These are phyloP conservation scores for Cygnus buccinator DNA, from an alignment of 2,113 vertebrate species.

Conservation along the genomic window DNA sequence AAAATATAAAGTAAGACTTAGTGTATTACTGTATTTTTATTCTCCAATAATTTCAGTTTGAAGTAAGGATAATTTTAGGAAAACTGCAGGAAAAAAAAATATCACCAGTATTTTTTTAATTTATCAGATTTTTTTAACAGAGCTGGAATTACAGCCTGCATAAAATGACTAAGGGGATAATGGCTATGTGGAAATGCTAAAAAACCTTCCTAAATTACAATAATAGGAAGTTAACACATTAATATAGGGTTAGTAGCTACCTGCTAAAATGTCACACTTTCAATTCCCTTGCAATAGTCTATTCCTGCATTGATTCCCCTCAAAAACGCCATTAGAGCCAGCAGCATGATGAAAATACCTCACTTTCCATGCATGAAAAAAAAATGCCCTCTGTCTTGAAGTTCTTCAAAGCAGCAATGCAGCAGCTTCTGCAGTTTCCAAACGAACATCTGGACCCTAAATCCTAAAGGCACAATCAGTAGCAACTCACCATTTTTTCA, in stretches of 20 bases:
- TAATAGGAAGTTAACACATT: not conserved
- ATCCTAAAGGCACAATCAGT: not conserved
- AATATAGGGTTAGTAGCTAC: not conserved
- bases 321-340: not conserved
- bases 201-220: not conserved
- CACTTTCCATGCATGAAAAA: not conserved
- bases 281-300: not conserved
- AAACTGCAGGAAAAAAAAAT: not conserved
- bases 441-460: not conserved
- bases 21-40: slow-evolving; percentile 36
- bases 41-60: slow-evolving; percentile 8
- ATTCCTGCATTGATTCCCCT: not conserved
- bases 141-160: not conserved
- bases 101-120: not conserved
- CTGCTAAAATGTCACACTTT: not conserved
- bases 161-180: not conserved
- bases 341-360: not conserved
- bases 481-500: not conserved
- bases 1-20: slow-evolving; percentile 51
- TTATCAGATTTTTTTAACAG: not conserved
- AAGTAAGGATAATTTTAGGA: not conserved
- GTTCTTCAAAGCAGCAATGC: not conserved
- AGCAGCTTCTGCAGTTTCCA: not conserved
- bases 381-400: not conserved
- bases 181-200: not conserved